These are phyloP conservation scores for Cheilosia impressa DNA, from an alignment of 2,888 invertebrate species.

Conservation along the genomic window DNA sequence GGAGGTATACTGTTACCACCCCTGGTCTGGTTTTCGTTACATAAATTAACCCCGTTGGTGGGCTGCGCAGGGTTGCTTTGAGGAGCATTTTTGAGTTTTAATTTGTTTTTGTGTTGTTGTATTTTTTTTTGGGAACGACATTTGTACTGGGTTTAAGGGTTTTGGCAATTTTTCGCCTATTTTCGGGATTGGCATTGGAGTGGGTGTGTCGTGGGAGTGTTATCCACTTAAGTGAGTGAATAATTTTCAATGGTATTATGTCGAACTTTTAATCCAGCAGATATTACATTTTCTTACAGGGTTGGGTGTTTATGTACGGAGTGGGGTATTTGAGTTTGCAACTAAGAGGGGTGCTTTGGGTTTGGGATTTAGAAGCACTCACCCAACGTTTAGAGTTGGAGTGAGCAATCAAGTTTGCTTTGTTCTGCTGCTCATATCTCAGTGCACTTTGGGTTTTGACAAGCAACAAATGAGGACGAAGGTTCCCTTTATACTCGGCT, in stretches of 20 bases:
- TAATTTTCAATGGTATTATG: conserved; percentile 64
- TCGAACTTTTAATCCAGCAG: conserved; percentile 61
- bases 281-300: conserved; percentile 16
- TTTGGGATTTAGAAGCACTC: no score
- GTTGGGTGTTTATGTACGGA: background rate
- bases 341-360: no score
- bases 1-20: conserved; percentile 7
- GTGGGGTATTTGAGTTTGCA: background rate
- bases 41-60: conserved; percentile 62
- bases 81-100: conserved; percentile 56
- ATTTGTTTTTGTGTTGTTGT: conserved; percentile 47
- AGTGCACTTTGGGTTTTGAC: no score
- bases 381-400: no score
- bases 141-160: conserved; percentile 47
- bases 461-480: no score
- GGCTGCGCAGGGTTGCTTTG: background rate
- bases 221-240: conserved; percentile 73
- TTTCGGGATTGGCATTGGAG: conserved; percentile 12
- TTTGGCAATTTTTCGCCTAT: conserved; percentile 34
- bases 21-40: conserved; percentile 59
- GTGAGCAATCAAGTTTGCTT: no score
- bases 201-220: conserved; percentile 47
- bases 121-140: conserved; percentile 40
- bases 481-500: no score
- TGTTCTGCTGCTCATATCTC: no score